These are phyloP conservation scores for Scolanthus callimorphus DNA, from an alignment of 92 coral and sea anemone genomes.

Conservation along the genomic window DNA sequence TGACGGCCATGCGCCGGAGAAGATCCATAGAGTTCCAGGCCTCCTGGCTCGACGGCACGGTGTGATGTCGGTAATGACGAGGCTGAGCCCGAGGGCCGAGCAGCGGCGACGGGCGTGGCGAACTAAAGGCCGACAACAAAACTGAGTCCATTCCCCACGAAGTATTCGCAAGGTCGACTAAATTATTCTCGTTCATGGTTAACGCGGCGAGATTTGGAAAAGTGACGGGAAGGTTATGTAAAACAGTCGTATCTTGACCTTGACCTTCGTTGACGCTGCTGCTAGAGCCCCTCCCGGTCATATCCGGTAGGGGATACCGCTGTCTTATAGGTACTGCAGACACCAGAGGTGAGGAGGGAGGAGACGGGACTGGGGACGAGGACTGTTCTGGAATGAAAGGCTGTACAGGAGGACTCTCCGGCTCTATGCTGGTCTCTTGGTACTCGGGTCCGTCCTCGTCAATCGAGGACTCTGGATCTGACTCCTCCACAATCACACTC, in stretches of 20 bases:
- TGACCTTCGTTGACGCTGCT: constrained; percentile 7
- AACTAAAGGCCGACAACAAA: constrained; percentile 48
- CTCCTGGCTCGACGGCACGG: constrained; percentile 82
- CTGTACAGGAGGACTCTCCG: constrained; percentile 41
- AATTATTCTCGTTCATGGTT: constrained; percentile 53
- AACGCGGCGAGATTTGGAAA: constrained; percentile 18
- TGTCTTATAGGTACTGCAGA: constrained; percentile 63
- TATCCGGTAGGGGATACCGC: constrained; percentile 63
- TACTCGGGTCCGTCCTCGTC: constrained; percentile 17
- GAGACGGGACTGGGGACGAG: constrained; percentile 58
- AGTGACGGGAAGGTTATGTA: constrained; percentile 13
- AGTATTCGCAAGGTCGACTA: constrained; percentile 42
- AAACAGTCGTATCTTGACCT: constrained; percentile 6
- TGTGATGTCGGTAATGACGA: constrained; percentile 93
- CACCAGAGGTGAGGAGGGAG: constrained; percentile 72
- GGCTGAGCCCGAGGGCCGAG: constrained; percentile 43
- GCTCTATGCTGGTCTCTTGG: constrained; percentile 23
- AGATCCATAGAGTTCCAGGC: constrained; percentile 90
- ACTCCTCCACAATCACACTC: constrained; percentile 67
- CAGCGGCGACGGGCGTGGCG: constrained; percentile 50
- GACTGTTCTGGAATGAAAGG: constrained; percentile 53
- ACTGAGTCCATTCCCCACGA: constrained; percentile 55
- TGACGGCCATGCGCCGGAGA: constrained; percentile 82
- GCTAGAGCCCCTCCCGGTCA: constrained; percentile 10
- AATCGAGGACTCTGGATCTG: constrained; percentile 24